These are phyloP conservation scores for Gymnocheta viridis DNA, from an alignment of 2,888 invertebrate genomes.

Conservation along the genomic window DNA sequence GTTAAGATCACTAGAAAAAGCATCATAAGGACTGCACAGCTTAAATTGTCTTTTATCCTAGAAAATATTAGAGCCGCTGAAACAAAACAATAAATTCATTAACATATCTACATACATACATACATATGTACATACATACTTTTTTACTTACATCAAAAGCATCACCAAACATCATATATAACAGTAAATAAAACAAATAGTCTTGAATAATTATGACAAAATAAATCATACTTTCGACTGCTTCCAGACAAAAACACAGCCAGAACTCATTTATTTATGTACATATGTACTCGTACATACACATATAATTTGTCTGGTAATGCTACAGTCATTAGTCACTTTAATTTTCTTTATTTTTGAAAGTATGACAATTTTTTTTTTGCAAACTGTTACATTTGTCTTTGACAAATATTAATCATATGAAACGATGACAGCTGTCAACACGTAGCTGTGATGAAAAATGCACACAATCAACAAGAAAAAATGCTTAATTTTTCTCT, in stretches of 20 bases:
- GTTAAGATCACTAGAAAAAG: too few relatives aligned
- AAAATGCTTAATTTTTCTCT: neutral
- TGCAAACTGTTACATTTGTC: slow-evolving; percentile 67
- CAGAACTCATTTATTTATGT: neutral
- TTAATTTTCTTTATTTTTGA: slow-evolving; percentile 36
- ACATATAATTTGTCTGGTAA: slow-evolving; percentile 67
- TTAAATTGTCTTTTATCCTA: too few relatives aligned
- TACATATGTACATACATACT: neutral
- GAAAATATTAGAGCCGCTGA: too few relatives aligned
- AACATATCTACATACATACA: neutral
- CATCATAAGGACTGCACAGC: too few relatives aligned
- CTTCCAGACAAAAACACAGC: neutral
- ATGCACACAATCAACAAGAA: slow-evolving; percentile 63
- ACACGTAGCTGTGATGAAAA: slow-evolving; percentile 73
- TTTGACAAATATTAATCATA: slow-evolving; percentile 79
- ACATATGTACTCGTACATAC: slow-evolving; percentile 1
- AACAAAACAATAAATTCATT: too few relatives aligned
- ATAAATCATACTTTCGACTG: slow-evolving; percentile 56
- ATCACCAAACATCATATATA: neutral
- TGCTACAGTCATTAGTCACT: slow-evolving; percentile 69
- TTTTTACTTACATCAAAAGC: neutral
- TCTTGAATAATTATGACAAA: slow-evolving; percentile 63
- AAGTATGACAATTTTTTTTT: slow-evolving; percentile 50
- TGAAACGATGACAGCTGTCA: slow-evolving; percentile 77
- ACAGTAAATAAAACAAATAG: slow-evolving; percentile 27